Conservation (phyloP, 2,797 vertebrate species). For the Girardinus metallicus region DNA sequence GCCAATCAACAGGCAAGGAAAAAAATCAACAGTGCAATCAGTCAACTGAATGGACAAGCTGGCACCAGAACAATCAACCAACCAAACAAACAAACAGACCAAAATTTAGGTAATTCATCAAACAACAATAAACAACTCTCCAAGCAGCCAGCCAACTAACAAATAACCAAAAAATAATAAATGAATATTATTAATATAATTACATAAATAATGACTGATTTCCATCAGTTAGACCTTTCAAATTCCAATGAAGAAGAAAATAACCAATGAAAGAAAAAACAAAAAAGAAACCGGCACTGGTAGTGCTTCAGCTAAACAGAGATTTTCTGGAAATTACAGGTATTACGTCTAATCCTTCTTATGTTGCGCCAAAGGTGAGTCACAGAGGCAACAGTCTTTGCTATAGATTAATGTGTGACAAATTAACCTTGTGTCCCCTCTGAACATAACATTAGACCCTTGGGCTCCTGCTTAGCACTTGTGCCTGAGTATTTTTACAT, state of each 20-base stretch:
- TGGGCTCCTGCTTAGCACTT: constrained; percentile 16
- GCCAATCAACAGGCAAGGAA: not conserved
- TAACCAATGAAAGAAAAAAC: constrained; percentile 41
- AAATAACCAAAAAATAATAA: not conserved
- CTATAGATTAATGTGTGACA: constrained; percentile 52
- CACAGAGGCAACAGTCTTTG: constrained; percentile 38
- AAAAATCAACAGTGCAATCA: not conserved
- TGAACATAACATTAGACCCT: constrained; percentile 34
- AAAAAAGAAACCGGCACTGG: constrained; percentile 30
- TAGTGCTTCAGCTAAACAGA: constrained; percentile 38
- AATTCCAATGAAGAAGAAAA: constrained; percentile 4
- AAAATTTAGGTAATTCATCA: not conserved
- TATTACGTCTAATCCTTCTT: constrained; percentile 42
- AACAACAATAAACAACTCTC: not conserved
- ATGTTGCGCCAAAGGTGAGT: constrained; percentile 48
- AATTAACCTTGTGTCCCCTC: constrained; percentile 39
- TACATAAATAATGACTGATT: not conserved
- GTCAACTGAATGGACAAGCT: not conserved
- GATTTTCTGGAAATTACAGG: constrained; percentile 54
- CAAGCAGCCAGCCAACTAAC: not conserved
- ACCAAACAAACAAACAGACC: not conserved
- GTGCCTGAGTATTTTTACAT: constrained; percentile 25
- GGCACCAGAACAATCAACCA: not conserved
- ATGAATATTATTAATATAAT: not conserved
- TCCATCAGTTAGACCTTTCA: not conserved